These are phyloP conservation scores for Oreochromis spilurus DNA, from an alignment of 2,113 vertebrate genomes.

Conservation along the genomic window DNA sequence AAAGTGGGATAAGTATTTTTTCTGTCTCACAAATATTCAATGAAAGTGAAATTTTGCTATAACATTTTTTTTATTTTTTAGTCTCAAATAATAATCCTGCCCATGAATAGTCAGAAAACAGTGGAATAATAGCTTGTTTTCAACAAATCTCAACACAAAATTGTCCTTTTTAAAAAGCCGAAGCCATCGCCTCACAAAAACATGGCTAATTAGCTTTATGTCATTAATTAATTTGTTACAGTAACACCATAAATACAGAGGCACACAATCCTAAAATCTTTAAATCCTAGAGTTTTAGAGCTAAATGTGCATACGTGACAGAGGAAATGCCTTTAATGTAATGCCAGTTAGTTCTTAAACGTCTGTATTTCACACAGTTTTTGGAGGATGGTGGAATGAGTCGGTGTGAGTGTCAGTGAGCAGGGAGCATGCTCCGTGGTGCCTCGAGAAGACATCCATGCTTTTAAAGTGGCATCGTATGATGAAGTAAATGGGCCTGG, in stretches of 20 bases:
- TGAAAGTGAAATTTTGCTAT: neutral
- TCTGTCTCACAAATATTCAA: neutral
- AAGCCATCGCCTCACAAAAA: neutral
- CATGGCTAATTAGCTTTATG: neutral
- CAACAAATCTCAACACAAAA: neutral
- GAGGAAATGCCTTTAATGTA: conserved; percentile 61
- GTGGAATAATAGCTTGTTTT: neutral
- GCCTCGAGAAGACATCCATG: conserved; percentile 49
- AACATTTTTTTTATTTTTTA: neutral
- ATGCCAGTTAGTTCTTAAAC: conserved; percentile 8
- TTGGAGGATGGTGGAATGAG: conserved; percentile 43
- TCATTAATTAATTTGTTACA: neutral
- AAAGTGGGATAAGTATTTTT: neutral
- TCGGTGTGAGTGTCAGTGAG: conserved; percentile 27
- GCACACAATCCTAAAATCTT: neutral
- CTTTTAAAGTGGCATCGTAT: conserved; percentile 20
- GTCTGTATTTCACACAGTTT: neutral
- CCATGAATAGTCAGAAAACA: neutral
- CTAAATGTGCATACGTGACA: neutral
- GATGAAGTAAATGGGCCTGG: conserved; percentile 31
- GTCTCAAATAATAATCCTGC: neutral
- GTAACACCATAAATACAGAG: neutral
- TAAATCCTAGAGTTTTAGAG: neutral
- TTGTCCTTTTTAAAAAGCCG: rapidly evolving
- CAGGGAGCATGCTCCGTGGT: conserved; percentile 43